Percentiles rank a stretch among this genome's conserved stretches.
Conservation (phyloP, 1,140 invertebrate species). For the Papilio aristodemus region DNA sequence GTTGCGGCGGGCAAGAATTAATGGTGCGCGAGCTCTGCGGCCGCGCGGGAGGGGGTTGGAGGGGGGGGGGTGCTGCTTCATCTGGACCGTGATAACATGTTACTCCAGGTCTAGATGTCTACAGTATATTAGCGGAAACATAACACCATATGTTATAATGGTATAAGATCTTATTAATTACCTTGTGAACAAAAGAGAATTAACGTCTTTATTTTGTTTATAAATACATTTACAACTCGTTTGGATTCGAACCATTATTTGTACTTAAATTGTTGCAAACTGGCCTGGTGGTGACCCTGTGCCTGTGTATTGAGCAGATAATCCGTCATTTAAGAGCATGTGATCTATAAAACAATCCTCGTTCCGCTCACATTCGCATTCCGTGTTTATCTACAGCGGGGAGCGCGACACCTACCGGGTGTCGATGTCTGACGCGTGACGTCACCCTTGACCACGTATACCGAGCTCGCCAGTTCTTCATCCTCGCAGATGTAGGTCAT, state of each 20-base stretch:
- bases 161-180: no score
- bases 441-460: slow-evolving; percentile 1
- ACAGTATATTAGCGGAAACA: not conserved
- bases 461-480: not conserved
- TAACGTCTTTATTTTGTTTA: no score
- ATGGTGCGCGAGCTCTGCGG: slow-evolving; percentile 63
- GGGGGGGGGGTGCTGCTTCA: not conserved
- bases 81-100: not conserved
- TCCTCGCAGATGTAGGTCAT: not conserved
- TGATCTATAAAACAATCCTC: not conserved
- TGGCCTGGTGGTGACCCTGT: not conserved
- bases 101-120: not conserved
- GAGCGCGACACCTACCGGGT: not conserved
- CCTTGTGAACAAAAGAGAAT: no score
- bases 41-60: slow-evolving; percentile 36
- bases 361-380: not conserved
- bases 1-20: slow-evolving; percentile 62
- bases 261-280: not conserved
- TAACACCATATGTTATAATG: no score
- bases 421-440: slow-evolving; percentile 24
- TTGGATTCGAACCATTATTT: not conserved
- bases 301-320: not conserved
- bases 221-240: no score
- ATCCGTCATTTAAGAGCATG: slow-evolving; percentile 12
- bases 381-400: slow-evolving; percentile 17